Evolutionary conservation across 2,797 vertebrate genomes (phyloP), one percentile per base, ranked within the genome.

Genomic region (Oreonectes daqikongensis): DNA sequence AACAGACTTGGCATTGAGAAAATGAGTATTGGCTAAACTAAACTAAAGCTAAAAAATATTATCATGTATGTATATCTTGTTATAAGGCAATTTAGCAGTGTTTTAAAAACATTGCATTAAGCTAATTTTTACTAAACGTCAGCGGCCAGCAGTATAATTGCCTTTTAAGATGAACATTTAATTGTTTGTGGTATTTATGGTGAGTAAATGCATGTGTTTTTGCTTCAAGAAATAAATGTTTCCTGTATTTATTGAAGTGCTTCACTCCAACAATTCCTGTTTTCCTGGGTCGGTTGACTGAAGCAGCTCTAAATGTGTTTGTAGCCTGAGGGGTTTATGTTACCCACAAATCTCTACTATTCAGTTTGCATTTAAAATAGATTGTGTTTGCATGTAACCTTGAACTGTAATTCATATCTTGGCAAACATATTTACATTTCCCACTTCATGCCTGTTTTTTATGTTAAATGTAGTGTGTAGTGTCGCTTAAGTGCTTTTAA

Each of bases 241-340:
- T 20, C 18, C 30, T 35, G 17, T 35, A 60, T 60, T 60, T 65
- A 28, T 53, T 65, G 32, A 63, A 22, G 70, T 26, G 17, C 11
- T 24, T 24, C 24, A 30, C 57, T 52, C 12, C 48, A 76, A 79
- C 81, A 86, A 87, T 82, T 86, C 65, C 82, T 85, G 85, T 78
- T 84, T 86, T 84, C 85, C 86, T 83, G 81, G 78, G 83, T 84
- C 53, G 6, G 86, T 88, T 89, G 86, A 85, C 86, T 90, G 84
- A 86, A 84, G 81, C 87, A 86, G 85, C 84, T 84, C 82, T 85
- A 84, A 85, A 82, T 86, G 87, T 81, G 28, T 78, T 1, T 82
- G 40, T 77, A 1, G 85, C 89, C 87, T 84, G 79, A 88, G 86
- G 89, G 87, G 85, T 84, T 88, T 86, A 89, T 88, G 88, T 90